Base-by-base conservation (phyloP, 2,797 vertebrate genomes). In the Cichlasoma orientale region DNA sequence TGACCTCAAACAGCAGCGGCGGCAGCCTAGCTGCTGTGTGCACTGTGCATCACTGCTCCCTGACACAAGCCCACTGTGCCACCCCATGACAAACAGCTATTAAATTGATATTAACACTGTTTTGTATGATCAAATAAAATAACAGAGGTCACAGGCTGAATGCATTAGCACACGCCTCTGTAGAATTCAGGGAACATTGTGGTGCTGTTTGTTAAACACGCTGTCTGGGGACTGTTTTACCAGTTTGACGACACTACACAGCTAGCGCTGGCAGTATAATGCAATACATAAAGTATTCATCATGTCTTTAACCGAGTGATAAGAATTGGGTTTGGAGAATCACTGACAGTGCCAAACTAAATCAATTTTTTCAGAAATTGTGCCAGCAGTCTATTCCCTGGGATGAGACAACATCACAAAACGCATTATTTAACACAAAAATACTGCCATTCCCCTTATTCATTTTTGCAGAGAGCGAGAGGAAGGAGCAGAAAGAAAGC, bases 31-130 rank as follows among this genome's bases (percentile, higher is more conserved):
- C 80, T 79, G 87, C 72, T 81, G 53, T 56, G 78, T 77, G 82
- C 78, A 27, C 53, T 69, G 78, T 61, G 80, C 77, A 25, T 44
- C 61, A 56, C 75, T 72, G 70, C 68, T 90, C 76, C 72, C 80
- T 2, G 80, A 89, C 87, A 86, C 50, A 23, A 71, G 58, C 56
- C 86, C 77, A 18, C 78, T 89, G 90, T 92, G 91, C 80, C 58
- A 88, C 73, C 82, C 77, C 86, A 87, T 94, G 88, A 92, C 88
- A 91, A 94, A 90, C 81, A 80, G 77, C 86, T 77, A 91, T 94
- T 91, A 92, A 69, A 90, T 92, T 86, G 75, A 84, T 92, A 94
- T 94, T 91, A 92, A 91, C 87, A 83, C 79, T 74, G 75, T 85
- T 94, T 92, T 86, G 87, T 89, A 90, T 84, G 82, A 90, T 91